Evolutionary conservation across 2,888 invertebrate genomes (phyloP), one percentile per base, ranked within the genome.

Genomic region (Ormyrus rosae): DNA sequence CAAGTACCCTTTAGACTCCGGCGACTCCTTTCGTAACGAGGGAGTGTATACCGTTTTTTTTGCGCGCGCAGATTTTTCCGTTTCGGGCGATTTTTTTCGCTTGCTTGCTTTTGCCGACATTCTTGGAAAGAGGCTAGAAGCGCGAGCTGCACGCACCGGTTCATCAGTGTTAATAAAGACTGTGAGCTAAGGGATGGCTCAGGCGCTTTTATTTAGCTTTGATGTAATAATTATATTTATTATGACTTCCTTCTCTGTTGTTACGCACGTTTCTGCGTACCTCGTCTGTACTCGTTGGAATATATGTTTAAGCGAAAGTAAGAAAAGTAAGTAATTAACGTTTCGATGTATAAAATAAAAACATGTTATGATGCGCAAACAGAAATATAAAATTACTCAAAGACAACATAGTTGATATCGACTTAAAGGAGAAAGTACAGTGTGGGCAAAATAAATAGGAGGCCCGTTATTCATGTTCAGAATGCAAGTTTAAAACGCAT

Each of bases 341-440:
- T 68, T 63, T 10, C 48, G 7, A n/a, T 51, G 56, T 80, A 72
- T 72, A 78, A 69, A 77, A 53, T 77, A 81, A 11, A 51, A 71
- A 69, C 65, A 71, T 75, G 75, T 72, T 81, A 13, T 11, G 51
- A 53, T 34, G 3, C 4, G 34, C 34, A 34, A 34, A 34, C 34
- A 34, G 34, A 34, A 34, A 34, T 34, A 34, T 34, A 69, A 58
- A 56, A 76, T 73, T 73, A 69, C 63, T 60, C 64, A 76, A 74
- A 60, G 70, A 9, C 45, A 4, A 34, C 34, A 34, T 75, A 10
- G 46, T 45, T 2, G 46, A 56, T 70, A 64, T 64, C 56, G 63
- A 70, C 70, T 51, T 55, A n/a, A n/a, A 60, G 34, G 55, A 13
- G 56, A 51, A 61, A 19, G 56, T 64, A 45, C 67, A 46, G 8